Evolutionary conservation across 1,140 invertebrate species (phyloP), one percentile per base, ranked within the genome.

Genomic region (Atta cephalotes): DNA sequence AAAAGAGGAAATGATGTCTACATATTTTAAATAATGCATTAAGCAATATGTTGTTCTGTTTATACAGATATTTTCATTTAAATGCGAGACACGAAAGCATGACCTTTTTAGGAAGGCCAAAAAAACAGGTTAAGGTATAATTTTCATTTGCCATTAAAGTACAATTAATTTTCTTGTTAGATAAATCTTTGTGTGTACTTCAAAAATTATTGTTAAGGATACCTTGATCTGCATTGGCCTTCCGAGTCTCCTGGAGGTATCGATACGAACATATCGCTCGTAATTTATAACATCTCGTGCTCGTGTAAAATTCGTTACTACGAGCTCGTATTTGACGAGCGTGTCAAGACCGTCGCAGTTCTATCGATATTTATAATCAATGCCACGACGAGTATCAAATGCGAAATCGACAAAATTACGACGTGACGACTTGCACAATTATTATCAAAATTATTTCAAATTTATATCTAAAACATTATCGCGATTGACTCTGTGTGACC

Each of bases 381-480:
- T 60, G 31, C 58, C 70, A 72, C 31, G 39, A 74, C 9, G 45
- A 58, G 53, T 70, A 60, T 90, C 72, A 87, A 81, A 86, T 51
- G 56, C 76, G 82, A 80, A 28, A 45, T 51, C 62, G 25, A 49
- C 63, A 82, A 87, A 85, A 77, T 84, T 89, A 89, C n/a, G 89
- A 84, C 74, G 89, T 84, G 35, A 28, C 74, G 51, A 68, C 85
- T 88, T 76, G 88, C 87, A 78, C 62, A 71, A 89, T 90, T 87
- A 89, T 89, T 90, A 90, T 90, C 71, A 90, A 90, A 90, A 90
- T 90, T 87, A 89, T 87, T 79, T 89, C 85, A 78, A 72, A 49
- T 79, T 88, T 89, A 89, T 80, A 71, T 45, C 89, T 89, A 89
- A 90, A 58, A 65, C 56, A 49, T 76, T 76, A n/a, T 87, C 58